Evolutionary conservation across 2,888 invertebrate genomes (phyloP), one percentile per base, ranked within the genome.

Genomic region (Sinohyriopsis cumingii): DNA sequence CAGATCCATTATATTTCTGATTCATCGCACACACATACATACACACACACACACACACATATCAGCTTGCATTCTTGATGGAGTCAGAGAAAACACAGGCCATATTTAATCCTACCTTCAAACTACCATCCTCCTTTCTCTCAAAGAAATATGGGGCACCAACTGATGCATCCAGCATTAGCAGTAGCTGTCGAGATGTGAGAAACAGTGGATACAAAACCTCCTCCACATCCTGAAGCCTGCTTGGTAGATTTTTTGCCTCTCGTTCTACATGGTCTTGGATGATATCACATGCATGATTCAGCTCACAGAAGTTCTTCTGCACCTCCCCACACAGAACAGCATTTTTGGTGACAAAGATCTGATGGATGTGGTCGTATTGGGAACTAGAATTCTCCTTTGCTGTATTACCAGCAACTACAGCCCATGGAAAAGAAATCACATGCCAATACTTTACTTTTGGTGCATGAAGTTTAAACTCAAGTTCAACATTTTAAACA

Each of bases 321-420:
- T 83, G 75, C 19, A 87, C 83, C 66, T 87, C 87, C 57, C 71
- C 82, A 68, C 86, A 87, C 56, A 87, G 75, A 18, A 86, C 82
- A n/a, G 81, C 78, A 69, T 87, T 87, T 75, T 86, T 85, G 0
- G 86, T 86, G 60, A 87, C 78, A 73, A 86, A 87, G 28, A 85
- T 63, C 73, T 83, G 77, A 55, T 75, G 75, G 3, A 77, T 64
- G 67, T 77, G 77, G 28, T 75, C 73, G 65, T 75, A 77, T 15
- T 22, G 25, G 4, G 24, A 25, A 28, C 65, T 45, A 12, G 45
- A 45, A 45, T 45, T 45, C 45, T 45, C 45, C 45, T 45, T 12
- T 45, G 45, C 12, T 45, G 45, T 45, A 45, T 12, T 12, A 12
- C 45, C 12, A 45, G 45, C 45, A 45, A 45, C 45, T 45, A 45